These are phyloP conservation scores for Cecropterus lyciades DNA, from an alignment of 1,140 invertebrate species.

Conservation along the genomic window DNA sequence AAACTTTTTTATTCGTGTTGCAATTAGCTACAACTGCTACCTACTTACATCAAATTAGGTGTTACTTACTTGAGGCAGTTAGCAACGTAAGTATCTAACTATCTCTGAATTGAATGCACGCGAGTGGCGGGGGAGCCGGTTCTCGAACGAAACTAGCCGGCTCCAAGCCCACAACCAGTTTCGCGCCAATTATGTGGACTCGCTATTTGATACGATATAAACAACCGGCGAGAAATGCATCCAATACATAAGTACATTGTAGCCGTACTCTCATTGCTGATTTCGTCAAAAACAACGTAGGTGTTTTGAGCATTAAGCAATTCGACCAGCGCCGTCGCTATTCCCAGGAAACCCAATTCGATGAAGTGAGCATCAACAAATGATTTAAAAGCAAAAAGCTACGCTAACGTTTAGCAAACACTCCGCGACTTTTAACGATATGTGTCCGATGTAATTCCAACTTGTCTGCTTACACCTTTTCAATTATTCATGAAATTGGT, in stretches of 20 bases:
- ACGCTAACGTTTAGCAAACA: slow-evolving; percentile 40
- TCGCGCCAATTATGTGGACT: slow-evolving; percentile 58
- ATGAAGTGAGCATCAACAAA: not conserved
- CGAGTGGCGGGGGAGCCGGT: slow-evolving; percentile 47
- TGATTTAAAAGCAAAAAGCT: slow-evolving; percentile 10
- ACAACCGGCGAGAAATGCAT: slow-evolving; percentile 59
- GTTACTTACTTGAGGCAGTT: slow-evolving; percentile 11
- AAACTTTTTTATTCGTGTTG: slow-evolving; percentile 11
- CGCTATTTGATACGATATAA: slow-evolving; percentile 58
- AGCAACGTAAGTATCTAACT: slow-evolving; percentile 30
- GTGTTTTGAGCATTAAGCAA: not conserved
- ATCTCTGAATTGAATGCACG: slow-evolving; percentile 47
- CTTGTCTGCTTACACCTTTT: slow-evolving; percentile 41
- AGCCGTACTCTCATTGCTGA: slow-evolving; percentile 14
- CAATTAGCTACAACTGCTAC: slow-evolving; percentile 1
- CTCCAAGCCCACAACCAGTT: slow-evolving; percentile 55
- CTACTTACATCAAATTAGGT: slow-evolving; percentile 16
- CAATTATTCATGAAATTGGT: slow-evolving; percentile 39
- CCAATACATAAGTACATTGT: slow-evolving; percentile 39
- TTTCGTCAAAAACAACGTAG: slow-evolving; percentile 1
- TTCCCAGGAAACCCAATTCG: slow-evolving; percentile 17
- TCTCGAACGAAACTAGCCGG: slow-evolving; percentile 43
- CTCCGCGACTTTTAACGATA: slow-evolving; percentile 41
- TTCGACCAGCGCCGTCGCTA: not conserved
- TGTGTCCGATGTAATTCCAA: slow-evolving; percentile 38